These are phyloP conservation scores for Gadopsis marmoratus DNA, from an alignment of 2,797 vertebrate species.

Conservation along the genomic window DNA sequence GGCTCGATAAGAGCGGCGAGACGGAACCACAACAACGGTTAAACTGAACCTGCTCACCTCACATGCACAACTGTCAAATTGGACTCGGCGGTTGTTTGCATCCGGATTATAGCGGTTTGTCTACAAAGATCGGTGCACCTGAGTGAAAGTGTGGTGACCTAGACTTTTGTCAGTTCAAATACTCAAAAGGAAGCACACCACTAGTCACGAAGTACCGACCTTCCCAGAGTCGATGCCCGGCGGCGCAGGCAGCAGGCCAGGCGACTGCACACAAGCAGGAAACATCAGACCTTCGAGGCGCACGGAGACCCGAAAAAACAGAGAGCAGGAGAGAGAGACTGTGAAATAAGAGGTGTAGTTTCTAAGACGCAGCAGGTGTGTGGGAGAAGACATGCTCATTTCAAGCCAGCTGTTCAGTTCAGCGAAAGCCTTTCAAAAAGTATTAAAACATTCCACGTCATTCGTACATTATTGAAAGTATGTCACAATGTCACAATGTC, in stretches of 20 bases:
- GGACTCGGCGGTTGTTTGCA: neutral
- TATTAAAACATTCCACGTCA: no score
- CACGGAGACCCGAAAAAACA: constrained; percentile 10
- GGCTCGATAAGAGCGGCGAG: neutral
- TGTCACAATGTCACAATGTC: no score
- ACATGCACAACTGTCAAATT: neutral
- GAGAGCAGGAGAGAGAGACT: constrained; percentile 1
- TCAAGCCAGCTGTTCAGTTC: no score
- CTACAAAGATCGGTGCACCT: neutral
- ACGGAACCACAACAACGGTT: neutral
- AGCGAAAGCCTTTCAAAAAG: no score
- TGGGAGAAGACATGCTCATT: neutral
- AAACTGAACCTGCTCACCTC: no score
- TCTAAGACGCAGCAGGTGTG: neutral
- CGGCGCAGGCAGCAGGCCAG: neutral
- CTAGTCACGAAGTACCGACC: constrained; percentile 14
- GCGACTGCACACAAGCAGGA: constrained; percentile 33
- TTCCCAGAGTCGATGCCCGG: neutral
- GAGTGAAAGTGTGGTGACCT: neutral
- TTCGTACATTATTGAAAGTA: no score
- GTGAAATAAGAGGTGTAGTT: neutral
- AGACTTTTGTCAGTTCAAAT: neutral
- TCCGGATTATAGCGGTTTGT: neutral
- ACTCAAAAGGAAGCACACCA: neutral
- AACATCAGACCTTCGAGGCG: constrained; percentile 48